phyloP scores from a whole-genome alignment of 2,113 vertebrate genomes.

The Octodon degus region DNA sequence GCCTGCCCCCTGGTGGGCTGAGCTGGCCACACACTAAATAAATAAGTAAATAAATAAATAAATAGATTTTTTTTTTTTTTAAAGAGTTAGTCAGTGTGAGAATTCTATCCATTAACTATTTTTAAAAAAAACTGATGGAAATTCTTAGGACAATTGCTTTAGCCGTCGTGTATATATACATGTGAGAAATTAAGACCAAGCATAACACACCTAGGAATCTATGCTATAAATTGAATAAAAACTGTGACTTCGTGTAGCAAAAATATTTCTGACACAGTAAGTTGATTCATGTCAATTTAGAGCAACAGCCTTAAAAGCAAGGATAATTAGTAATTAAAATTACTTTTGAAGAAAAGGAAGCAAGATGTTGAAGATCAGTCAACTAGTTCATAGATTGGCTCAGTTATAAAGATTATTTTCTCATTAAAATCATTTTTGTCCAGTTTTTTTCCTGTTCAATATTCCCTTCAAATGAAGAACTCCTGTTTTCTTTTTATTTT shows the following conservation, averaged over 20 bases:
- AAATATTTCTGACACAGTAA: background rate
- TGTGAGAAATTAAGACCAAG: background rate
- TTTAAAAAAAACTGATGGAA: no score
- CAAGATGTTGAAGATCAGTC: background rate
- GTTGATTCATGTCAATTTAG: background rate
- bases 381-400: background rate
- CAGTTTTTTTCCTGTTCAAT: background rate
- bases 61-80: no score
- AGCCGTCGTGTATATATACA: no score
- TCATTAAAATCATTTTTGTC: background rate
- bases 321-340: background rate
- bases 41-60: no score
- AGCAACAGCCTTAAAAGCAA: background rate
- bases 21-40: no score
- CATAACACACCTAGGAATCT: background rate
- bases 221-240: background rate
- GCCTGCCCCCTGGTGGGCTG: no score
- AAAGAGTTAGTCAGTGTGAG: no score
- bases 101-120: no score
- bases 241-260: background rate
- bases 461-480: background rate
- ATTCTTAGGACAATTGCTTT: no score
- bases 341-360: slow-evolving; percentile 11
- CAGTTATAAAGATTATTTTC: background rate
- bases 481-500: background rate